phyloP scores from a whole-genome alignment of 2,797 vertebrate species.

The Eremophila alpestris region DNA sequence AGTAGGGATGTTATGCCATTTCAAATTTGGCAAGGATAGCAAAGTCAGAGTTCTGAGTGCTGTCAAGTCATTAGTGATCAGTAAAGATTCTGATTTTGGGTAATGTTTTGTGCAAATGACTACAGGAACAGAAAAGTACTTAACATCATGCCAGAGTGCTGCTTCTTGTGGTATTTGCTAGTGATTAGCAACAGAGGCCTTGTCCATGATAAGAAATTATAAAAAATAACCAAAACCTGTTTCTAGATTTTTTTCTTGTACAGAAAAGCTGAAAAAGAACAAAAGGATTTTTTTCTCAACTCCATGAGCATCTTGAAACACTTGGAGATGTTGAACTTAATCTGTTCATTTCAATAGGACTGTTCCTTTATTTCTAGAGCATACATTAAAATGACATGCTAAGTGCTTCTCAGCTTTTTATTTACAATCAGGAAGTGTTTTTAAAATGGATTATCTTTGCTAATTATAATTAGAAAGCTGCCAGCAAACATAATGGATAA shows the following conservation, averaged over 20 bases:
- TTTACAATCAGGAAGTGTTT: not conserved
- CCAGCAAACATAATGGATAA: not conserved
- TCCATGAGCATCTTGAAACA: not conserved
- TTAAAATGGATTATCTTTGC: not conserved
- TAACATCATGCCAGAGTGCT: not conserved
- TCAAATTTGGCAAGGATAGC: not conserved
- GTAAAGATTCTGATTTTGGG: not conserved
- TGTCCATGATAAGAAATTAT: not conserved
- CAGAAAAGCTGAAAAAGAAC: not conserved
- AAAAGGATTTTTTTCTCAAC: not conserved
- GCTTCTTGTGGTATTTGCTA: not conserved
- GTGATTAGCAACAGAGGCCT: not conserved
- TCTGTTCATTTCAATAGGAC: not conserved
- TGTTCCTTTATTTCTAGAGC: not conserved
- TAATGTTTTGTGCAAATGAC: not conserved
- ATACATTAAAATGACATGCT: not conserved
- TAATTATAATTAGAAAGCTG: conserved; percentile 8
- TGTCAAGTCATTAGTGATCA: not conserved
- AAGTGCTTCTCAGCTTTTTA: not conserved
- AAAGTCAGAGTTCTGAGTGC: not conserved
- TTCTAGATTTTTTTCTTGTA: not conserved
- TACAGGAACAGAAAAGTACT: not conserved
- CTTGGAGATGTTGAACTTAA: not conserved
- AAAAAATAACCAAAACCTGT: not conserved
- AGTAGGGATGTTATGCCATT: not conserved